Base-by-base conservation (phyloP, 2,113 vertebrate species). In the Corythaixoides concolor region DNA sequence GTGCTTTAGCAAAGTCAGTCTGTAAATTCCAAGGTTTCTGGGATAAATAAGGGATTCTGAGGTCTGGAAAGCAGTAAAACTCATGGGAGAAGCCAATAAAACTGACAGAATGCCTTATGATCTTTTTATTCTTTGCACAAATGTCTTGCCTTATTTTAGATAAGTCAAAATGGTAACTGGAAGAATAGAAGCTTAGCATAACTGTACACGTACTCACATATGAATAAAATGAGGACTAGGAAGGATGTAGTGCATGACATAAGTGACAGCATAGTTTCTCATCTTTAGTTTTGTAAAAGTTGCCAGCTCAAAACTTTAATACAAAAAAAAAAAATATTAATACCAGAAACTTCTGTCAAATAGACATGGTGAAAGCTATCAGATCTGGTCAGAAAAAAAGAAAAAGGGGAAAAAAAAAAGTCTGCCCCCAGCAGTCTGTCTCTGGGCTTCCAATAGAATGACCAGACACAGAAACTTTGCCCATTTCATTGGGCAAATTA, bases 1-100 rank as follows among this genome's bases (percentile, higher is more conserved):
- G 84, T 85, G 92, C 90, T 97, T 96, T 96, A 93, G 70, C 80
- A 89, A 93, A 97, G 95, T 94, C 96, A 75, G 88, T 96, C 92
- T 97, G 97, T 93, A 97, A 97, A 97, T 97, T 95, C 95, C 95
- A 97, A 86, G 92, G 92, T 96, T 96, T 94, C 76, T 85, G 92
- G 83, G 83, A 96, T 96, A 97, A 97, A 94, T 94, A 97, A 96
- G 86, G 94, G 90, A 35, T 97, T 95, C 92, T 81, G 83, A 95
- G 92, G 84, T 87, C 91, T 93, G 69, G 80, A 93, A 86, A 96
- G 77, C 84, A 76, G 89, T 33, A 73, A 92, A 97, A 95, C 92
- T 90, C 84, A 39, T 85, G 92, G 92, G 95, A 96, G 83, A 93
- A 95, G 90, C 69, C 89, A 90, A 95, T 89, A 96, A 93, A 95